A percentile compares a stretch with the other conserved stretches of the same genome.
These are phyloP conservation scores for Teleiodes luculella DNA, from an alignment of 2,888 invertebrate species.

Conservation along the genomic window DNA sequence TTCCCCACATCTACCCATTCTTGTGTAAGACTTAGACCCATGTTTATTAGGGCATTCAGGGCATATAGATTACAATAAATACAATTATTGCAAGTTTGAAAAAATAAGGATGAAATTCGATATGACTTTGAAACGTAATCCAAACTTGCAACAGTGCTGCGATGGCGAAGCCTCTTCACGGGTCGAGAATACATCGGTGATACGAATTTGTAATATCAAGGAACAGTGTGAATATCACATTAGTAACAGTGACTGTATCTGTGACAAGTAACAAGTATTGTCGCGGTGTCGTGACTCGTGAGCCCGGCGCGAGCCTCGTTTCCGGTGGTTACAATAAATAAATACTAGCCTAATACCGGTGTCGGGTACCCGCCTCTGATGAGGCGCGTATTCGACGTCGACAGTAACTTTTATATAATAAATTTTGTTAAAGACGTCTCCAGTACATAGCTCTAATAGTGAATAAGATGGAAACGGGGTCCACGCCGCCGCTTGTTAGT, in stretches of 20 bases:
- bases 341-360: conserved; percentile 18
- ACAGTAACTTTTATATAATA: conserved; percentile 15
- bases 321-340: conserved; percentile 12
- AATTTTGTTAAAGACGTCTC: conserved; percentile 20
- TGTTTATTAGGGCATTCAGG: no score
- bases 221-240: conserved; percentile 18
- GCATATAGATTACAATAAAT: no score
- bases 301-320: conserved; percentile 12
- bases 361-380: conserved; percentile 7
- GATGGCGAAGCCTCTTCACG: background rate
- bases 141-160: background rate
- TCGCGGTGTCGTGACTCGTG: conserved; percentile 5
- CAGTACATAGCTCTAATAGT: conserved; percentile 20
- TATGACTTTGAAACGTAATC: background rate
- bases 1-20: no score
- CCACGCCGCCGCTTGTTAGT: conserved; percentile 11
- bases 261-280: conserved; percentile 10
- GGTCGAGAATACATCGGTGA: conserved; percentile 16
- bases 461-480: conserved; percentile 7
- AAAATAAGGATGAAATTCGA: background rate
- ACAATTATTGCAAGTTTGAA: no score
- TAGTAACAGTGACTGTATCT: conserved; percentile 16
- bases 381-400: conserved; percentile 13
- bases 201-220: conserved; percentile 16
- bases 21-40: no score